phyloP scores from a whole-genome alignment of 2,888 invertebrate species.

The Catocala nupta region DNA sequence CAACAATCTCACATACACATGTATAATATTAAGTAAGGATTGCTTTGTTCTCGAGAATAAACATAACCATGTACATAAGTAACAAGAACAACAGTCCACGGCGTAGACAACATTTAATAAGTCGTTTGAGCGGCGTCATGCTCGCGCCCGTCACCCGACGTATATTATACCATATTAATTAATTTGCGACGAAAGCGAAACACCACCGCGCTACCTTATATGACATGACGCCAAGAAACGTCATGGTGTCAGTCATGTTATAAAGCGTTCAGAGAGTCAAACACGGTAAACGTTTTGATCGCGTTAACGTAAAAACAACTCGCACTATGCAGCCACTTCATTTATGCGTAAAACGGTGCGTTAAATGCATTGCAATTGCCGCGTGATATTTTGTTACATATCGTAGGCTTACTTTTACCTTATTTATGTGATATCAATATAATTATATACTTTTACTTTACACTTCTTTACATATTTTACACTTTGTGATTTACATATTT shows the following conservation, averaged over 20 bases:
- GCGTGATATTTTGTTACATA: too few relatives aligned
- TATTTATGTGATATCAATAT: too few relatives aligned
- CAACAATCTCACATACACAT: too few relatives aligned
- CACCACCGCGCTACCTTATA: conserved; percentile 15
- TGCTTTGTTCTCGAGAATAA: not conserved
- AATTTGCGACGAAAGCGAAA: conserved; percentile 42
- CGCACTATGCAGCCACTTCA: too few relatives aligned
- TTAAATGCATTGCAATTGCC: too few relatives aligned
- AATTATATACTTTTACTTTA: too few relatives aligned
- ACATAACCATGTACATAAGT: not conserved
- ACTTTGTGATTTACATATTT: too few relatives aligned
- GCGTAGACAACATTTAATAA: conserved; percentile 29
- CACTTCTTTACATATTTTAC: too few relatives aligned
- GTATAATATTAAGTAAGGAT: not conserved
- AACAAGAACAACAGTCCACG: conserved; percentile 2
- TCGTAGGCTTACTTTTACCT: too few relatives aligned
- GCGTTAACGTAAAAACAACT: too few relatives aligned
- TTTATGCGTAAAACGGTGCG: too few relatives aligned
- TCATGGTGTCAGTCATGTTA: conserved; percentile 7
- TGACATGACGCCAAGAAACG: conserved; percentile 17
- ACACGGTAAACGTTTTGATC: too few relatives aligned
- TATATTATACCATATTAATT: conserved; percentile 39
- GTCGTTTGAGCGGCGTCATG: conserved; percentile 14
- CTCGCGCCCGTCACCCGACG: not conserved
- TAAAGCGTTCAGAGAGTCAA: not conserved